Evolutionary conservation across 2,113 vertebrate species (phyloP).

Genomic region (Spea multiplicata): DNA sequence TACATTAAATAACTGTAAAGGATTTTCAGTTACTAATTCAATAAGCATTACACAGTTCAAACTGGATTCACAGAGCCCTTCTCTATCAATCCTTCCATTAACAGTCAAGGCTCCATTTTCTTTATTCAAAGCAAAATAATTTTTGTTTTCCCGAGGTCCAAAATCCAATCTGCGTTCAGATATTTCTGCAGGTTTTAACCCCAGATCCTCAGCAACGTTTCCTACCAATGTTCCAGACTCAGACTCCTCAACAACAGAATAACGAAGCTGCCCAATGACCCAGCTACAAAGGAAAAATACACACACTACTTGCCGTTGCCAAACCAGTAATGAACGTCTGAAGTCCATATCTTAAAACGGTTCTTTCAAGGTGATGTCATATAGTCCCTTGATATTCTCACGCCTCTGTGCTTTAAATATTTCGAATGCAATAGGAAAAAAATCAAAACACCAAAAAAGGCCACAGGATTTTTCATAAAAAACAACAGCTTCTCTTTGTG

Average conservation of each 20-base stretch:
- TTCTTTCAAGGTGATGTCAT: not conserved
- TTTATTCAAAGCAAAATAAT: conserved; percentile 59
- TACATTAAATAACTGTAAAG: conserved; percentile 68
- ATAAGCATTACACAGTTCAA: conserved; percentile 66
- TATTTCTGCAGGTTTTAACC: conserved; percentile 32
- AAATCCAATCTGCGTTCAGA: conserved; percentile 33
- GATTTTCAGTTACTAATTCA: conserved; percentile 70
- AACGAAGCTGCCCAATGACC: conserved; percentile 32
- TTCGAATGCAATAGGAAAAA: too few species aligned
- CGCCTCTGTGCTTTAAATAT: not conserved
- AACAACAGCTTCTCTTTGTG: not conserved
- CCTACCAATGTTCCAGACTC: conserved; percentile 41
- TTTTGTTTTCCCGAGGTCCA: conserved; percentile 33
- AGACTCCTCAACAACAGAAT: conserved; percentile 50
- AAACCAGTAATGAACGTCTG: not conserved
- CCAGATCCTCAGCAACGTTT: conserved; percentile 45
- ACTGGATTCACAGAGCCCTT: conserved; percentile 69
- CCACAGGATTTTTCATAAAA: not conserved
- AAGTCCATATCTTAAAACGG: conserved; percentile 40
- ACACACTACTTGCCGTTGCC: conserved; percentile 52
- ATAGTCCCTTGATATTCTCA: not conserved
- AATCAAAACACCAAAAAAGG: not conserved
- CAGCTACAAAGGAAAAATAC: conserved; percentile 55
- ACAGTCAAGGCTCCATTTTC: conserved; percentile 66
- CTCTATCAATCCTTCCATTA: conserved; percentile 71